A percentile compares a stretch with the other conserved stretches of the same genome.
Conservation (phyloP, 2,888 invertebrate genomes). For the Drosophila conformis region DNA sequence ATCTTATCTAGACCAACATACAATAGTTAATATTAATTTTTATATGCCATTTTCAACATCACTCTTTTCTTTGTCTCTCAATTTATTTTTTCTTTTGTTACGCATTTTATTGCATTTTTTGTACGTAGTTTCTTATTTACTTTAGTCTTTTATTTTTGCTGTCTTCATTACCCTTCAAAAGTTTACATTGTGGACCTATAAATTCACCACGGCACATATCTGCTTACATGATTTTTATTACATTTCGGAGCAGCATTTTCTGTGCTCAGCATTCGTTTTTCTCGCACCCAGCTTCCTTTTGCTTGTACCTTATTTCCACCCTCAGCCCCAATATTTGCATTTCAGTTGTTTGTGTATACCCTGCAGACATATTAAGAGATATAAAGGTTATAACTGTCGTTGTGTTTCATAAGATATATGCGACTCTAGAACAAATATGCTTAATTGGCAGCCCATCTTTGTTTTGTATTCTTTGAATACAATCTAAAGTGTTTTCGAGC, state of each 20-base stretch:
- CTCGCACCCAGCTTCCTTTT: slow-evolving; percentile 7
- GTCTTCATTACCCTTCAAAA: slow-evolving; percentile 25
- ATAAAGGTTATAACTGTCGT: neutral
- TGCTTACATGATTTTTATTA: slow-evolving; percentile 59
- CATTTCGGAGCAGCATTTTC: slow-evolving; percentile 39
- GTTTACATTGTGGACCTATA: slow-evolving; percentile 35
- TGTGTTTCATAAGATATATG: neutral
- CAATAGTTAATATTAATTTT: no score
- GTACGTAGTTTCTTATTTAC: neutral
- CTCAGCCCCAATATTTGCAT: slow-evolving; percentile 42
- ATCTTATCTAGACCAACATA: no score
- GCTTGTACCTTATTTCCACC: slow-evolving; percentile 39
- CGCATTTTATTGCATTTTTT: neutral
- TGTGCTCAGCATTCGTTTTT: slow-evolving; percentile 39
- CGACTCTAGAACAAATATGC: neutral
- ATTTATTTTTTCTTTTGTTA: neutral
- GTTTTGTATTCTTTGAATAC: neutral
- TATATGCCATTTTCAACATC: neutral
- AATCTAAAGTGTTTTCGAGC: neutral
- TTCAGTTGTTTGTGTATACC: slow-evolving; percentile 26
- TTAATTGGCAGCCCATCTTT: no score
- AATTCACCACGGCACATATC: slow-evolving; percentile 41
- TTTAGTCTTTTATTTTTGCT: slow-evolving; percentile 1
- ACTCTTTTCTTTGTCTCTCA: neutral
- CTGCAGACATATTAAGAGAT: neutral